Base-by-base conservation (phyloP, 2,888 invertebrate genomes). In the Pseudanteris insignis region DNA sequence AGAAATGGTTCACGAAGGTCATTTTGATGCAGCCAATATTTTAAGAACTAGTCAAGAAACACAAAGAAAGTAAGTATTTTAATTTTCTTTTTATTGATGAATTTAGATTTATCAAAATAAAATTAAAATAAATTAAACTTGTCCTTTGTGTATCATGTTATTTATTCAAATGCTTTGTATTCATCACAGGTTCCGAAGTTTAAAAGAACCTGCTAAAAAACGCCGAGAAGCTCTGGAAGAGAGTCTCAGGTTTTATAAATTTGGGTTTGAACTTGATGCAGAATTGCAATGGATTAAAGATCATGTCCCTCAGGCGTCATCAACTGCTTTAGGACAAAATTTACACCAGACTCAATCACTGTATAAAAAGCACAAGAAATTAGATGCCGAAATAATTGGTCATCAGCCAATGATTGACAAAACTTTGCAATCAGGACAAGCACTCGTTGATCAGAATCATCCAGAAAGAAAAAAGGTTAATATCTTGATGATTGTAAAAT, bases 201-300 rank as follows among this genome's bases (percentile, higher is more conserved):
- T 97, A 28, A 85, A 88, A 63, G 88, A 86, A 34, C 92, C 93
- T 0, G 88, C 91, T 0, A 83, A 83, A 2, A 82, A 82, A 61
- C 84, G 96, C 26, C 84, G 91, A 5, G 88, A 86, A 41, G 89
- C 89, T 15, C 82, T 99, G 13, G 92, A 94, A 71, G 92, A 94
- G 75, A 89, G 92, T 8, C 81, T 92, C 7, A 86, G 89, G 53
- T 89, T 91, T 75, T 95, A 97, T 81, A 94, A 96, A 78, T 96
- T 96, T 80, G 89, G 90, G 1, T 95, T 96, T 71, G 96, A 96
- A 74, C 86, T 96, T 34, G 91, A 94, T 36, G 89, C 91, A 1
- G 97, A 99, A 78, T 83, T 94, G 70, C 94, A 93, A 75, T 99
- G 98, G 98, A 91, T 98, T 65, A 88, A 89, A 26, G 97, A 97